A percentile compares a stretch with the other conserved stretches of the same genome.
Conservation (phyloP, 37 sponge, comb jelly and placozoan genomes). For the Cladorhizidae sp. region DNA sequence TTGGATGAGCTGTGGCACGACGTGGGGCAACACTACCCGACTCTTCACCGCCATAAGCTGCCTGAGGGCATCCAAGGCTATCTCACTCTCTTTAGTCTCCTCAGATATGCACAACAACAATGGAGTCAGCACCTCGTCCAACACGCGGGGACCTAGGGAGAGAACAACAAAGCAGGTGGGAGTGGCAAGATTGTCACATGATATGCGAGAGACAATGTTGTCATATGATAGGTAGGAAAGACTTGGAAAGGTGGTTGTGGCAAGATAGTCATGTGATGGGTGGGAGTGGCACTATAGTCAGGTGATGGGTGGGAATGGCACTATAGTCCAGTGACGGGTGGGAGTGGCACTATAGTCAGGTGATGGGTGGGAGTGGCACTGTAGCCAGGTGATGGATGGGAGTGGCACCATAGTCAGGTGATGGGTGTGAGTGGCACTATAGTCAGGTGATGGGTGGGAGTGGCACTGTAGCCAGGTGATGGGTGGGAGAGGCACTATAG, state of each 20-base stretch:
- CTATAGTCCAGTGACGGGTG: no score
- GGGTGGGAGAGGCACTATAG: no score
- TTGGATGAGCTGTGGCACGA: constrained; percentile 85
- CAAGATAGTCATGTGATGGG: neutral
- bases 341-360: no score
- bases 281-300: neutral
- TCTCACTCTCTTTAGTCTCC: constrained; percentile 53
- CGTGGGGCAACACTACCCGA: constrained; percentile 85
- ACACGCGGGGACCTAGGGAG: constrained; percentile 62
- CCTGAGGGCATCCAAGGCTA: constrained; percentile 88
- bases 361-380: no score
- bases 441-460: no score
- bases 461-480: no score
- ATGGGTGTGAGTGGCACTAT: no score
- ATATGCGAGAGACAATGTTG: neutral
- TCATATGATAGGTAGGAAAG: no score
- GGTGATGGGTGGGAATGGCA: neutral
- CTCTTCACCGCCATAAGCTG: constrained; percentile 96
- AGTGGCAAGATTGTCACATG: neutral
- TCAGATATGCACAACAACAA: constrained; percentile 64
- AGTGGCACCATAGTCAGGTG: no score
- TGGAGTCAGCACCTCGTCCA: constrained; percentile 87
- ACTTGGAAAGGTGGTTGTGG: no score
- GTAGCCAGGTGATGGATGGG: no score
- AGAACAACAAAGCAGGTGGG: no score